Evolutionary conservation across 2,888 invertebrate species (phyloP).

Genomic region (Synanthedon vespiformis): DNA sequence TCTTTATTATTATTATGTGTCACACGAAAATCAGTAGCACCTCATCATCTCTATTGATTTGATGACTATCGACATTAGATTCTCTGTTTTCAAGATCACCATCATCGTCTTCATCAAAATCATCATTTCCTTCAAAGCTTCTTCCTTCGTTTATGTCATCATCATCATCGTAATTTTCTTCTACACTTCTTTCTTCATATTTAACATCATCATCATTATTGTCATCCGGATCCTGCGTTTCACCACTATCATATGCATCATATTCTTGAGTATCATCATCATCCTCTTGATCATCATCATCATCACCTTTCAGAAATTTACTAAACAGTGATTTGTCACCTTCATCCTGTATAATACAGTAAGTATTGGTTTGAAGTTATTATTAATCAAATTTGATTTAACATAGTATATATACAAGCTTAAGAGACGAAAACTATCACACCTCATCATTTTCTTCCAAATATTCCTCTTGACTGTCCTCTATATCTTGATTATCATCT

Average conservation of each 20-base stretch:
- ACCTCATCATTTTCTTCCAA: constrained; percentile 23
- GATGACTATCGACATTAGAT: neutral
- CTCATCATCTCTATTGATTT: neutral
- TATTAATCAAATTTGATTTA: neutral
- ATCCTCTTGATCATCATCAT: constrained; percentile 24
- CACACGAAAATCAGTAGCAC: neutral
- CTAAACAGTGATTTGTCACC: constrained; percentile 17
- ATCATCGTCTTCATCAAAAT: constrained; percentile 3
- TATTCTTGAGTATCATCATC: constrained; percentile 22
- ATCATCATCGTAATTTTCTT: constrained; percentile 21
- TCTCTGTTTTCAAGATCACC: neutral
- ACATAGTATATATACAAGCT: neutral
- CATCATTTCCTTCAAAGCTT: neutral
- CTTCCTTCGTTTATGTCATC: constrained; percentile 5
- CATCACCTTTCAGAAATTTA: constrained; percentile 9
- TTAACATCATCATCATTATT: constrained; percentile 19
- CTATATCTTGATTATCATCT: constrained; percentile 22
- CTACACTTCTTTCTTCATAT: constrained; percentile 29
- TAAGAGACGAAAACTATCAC: constrained; percentile 15
- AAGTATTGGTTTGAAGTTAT: neutral
- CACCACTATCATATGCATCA: constrained; percentile 15
- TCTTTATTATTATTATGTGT: neutral
- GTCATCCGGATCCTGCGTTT: constrained; percentile 19
- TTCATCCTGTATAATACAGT: constrained; percentile 8
- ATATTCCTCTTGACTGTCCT: constrained; percentile 35